These are phyloP conservation scores for Homalodisca vitripennis DNA, from an alignment of 1,140 invertebrate species.

Conservation along the genomic window DNA sequence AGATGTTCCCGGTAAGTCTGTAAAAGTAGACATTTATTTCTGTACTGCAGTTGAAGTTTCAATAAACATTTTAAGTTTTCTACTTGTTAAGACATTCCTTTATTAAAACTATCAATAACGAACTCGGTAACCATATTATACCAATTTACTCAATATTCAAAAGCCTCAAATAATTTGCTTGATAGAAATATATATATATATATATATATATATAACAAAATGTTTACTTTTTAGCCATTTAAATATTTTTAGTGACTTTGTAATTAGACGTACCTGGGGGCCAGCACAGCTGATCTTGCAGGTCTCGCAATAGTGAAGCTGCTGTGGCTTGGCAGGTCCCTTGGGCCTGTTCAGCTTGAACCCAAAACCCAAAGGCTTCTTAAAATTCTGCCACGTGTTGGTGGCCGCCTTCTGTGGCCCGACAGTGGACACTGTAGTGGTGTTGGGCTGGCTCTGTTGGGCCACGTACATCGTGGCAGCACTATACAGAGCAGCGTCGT, in stretches of 20 bases:
- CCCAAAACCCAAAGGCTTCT: conserved; percentile 63
- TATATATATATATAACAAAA: too few species aligned
- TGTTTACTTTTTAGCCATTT: too few species aligned
- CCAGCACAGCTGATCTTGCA: conserved; percentile 98
- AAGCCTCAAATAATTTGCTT: background rate
- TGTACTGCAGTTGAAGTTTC: too few species aligned
- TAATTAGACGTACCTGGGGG: conserved; percentile 71
- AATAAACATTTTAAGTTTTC: too few species aligned
- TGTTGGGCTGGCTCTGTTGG: conserved; percentile 57
- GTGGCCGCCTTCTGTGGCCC: conserved; percentile 38
- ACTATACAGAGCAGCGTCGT: conserved; percentile 91
- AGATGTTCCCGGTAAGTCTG: conserved; percentile 96
- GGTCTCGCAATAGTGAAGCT: conserved; percentile 93
- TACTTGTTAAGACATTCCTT: too few species aligned
- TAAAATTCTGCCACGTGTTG: conserved; percentile 64
- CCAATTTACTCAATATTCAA: background rate
- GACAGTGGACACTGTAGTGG: conserved; percentile 37
- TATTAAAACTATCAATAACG: too few species aligned
- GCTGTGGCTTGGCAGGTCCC: conserved; percentile 83
- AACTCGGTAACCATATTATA: too few species aligned
- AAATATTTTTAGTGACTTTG: too few species aligned
- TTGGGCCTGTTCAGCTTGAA: conserved; percentile 65
- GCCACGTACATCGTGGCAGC: conserved; percentile 91
- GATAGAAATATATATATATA: too few species aligned
- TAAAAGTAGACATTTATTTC: conserved; percentile 12